A percentile compares a stretch with the other conserved stretches of the same genome.
Evolutionary conservation across 2,888 invertebrate species (phyloP).

Genomic region (Sinhomidia bicolor): DNA sequence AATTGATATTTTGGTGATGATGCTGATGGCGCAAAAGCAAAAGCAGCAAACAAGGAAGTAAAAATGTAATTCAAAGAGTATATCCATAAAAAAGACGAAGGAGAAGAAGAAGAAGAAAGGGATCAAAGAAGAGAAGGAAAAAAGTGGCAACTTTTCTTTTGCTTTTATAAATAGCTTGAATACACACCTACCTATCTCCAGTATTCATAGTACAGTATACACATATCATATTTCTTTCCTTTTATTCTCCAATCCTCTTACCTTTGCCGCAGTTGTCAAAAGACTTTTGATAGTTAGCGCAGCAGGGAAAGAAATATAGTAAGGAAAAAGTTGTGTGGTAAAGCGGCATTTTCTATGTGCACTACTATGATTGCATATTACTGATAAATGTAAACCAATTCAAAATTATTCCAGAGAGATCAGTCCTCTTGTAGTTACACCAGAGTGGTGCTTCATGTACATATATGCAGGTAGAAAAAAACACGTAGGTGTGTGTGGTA

Average conservation of each 20-base stretch:
- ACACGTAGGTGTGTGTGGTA: too few relatives aligned
- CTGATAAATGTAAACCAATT: slow-evolving; percentile 65
- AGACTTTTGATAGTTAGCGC: slow-evolving; percentile 11
- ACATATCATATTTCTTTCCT: too few relatives aligned
- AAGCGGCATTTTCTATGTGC: background rate
- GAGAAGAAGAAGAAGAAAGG: slow-evolving; percentile 19
- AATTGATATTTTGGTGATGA: slow-evolving; percentile 34
- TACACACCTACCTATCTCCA: too few relatives aligned
- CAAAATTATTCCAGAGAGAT: slow-evolving; percentile 46
- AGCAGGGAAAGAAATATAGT: background rate
- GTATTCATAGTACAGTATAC: background rate
- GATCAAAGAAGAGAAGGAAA: slow-evolving; percentile 52
- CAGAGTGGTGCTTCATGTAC: background rate
- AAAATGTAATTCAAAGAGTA: slow-evolving; percentile 58
- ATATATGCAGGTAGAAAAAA: too few relatives aligned
- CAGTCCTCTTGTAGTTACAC: background rate
- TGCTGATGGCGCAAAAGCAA: too few relatives aligned
- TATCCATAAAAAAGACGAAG: too few relatives aligned
- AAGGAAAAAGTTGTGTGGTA: background rate
- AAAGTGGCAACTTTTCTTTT: slow-evolving; percentile 69
- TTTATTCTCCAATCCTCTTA: background rate
- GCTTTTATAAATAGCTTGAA: slow-evolving; percentile 47
- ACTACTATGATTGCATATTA: background rate
- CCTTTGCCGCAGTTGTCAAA: background rate
- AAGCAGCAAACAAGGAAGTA: slow-evolving; percentile 1